These are phyloP conservation scores for Graphium colonna DNA, from an alignment of 2,888 invertebrate genomes.

Conservation along the genomic window DNA sequence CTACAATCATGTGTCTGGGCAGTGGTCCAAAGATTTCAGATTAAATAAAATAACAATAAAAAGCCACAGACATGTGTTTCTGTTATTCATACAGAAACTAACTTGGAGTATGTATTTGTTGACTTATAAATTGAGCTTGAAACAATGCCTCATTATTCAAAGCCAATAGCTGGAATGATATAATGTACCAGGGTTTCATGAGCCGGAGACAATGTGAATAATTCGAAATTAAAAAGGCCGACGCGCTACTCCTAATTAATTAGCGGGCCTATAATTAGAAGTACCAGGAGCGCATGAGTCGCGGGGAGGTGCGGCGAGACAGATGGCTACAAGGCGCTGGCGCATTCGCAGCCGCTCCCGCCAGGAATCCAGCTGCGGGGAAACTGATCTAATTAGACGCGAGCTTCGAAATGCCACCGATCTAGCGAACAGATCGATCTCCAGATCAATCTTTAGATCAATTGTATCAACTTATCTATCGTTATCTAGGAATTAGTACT, in stretches of 20 bases:
- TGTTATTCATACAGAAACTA: too few species aligned
- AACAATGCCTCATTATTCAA: too few species aligned
- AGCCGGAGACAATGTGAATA: background rate
- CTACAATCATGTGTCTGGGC: background rate
- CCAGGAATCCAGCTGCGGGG: constrained; percentile 45
- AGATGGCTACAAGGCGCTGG: constrained; percentile 71
- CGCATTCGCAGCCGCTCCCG: constrained; percentile 53
- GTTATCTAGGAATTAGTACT: too few species aligned
- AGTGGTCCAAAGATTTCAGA: background rate
- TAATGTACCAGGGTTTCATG: background rate
- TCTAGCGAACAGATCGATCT: constrained; percentile 25
- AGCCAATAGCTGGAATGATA: too few species aligned
- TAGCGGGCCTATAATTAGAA: constrained; percentile 65
- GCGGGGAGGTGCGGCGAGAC: constrained; percentile 59
- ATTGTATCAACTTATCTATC: too few species aligned
- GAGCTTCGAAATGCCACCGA: constrained; percentile 55
- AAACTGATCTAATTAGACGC: constrained; percentile 63
- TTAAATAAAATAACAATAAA: background rate
- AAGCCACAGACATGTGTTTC: background rate
- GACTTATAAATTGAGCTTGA: too few species aligned
- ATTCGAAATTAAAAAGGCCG: constrained; percentile 6
- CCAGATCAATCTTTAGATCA: constrained; percentile 14
- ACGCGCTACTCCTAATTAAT: constrained; percentile 55
- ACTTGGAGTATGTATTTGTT: too few species aligned
- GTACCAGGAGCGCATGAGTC: constrained; percentile 43